These are phyloP conservation scores for Penelope pileata DNA, from an alignment of 2,113 vertebrate species.

Conservation along the genomic window DNA sequence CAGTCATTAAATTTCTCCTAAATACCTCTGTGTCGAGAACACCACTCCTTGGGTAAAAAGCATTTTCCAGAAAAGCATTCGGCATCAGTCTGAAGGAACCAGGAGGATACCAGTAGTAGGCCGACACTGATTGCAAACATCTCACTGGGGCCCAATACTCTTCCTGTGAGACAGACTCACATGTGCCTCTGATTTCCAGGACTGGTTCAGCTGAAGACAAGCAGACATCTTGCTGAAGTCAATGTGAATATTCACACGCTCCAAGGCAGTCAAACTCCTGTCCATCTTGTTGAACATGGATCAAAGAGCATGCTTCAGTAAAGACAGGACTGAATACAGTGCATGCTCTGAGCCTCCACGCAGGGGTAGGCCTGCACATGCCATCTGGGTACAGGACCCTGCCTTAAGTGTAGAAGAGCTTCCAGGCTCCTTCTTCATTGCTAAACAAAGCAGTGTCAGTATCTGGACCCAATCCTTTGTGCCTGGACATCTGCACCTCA, in stretches of 20 bases:
- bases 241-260: neutral
- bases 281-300: fast-evolving
- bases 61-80: neutral
- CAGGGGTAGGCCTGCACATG: neutral
- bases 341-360: neutral
- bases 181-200: neutral
- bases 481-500: neutral
- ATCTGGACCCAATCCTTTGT: neutral
- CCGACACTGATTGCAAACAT: neutral
- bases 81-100: neutral
- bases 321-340: neutral
- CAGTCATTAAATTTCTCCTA: neutral
- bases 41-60: neutral
- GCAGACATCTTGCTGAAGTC: neutral
- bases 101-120: neutral
- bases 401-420: neutral
- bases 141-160: neutral
- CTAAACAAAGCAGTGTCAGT: neutral
- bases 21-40: neutral
- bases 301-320: neutral
- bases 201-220: neutral
- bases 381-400: fast-evolving
- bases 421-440: neutral
- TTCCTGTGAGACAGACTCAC: neutral
- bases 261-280: neutral